phyloP scores from a whole-genome alignment of 2,113 vertebrate species.

The Eudorcas thomsonii region DNA sequence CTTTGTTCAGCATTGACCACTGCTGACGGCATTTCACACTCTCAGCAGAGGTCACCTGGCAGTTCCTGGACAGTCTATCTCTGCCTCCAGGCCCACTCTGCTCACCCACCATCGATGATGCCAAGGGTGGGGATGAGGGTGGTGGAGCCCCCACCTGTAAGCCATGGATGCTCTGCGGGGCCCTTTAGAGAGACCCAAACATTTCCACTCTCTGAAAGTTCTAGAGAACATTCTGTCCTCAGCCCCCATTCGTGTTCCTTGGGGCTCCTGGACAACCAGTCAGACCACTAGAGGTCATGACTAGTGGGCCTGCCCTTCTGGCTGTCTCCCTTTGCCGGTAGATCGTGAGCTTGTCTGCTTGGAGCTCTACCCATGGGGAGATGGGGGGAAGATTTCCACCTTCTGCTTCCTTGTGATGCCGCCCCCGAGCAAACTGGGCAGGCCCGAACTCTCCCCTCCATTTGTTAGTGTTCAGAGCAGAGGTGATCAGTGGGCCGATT shows the following conservation, averaged over 20 bases:
- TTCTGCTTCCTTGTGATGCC: accelerated
- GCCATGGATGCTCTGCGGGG: accelerated
- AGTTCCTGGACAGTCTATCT: accelerated
- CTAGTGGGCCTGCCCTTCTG: not conserved
- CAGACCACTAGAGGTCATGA: accelerated
- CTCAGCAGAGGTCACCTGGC: not conserved
- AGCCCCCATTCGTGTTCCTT: no score
- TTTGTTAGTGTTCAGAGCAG: accelerated
- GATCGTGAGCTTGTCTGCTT: accelerated
- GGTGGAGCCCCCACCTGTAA: not conserved
- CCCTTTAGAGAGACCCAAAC: not conserved
- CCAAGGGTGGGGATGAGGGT: accelerated
- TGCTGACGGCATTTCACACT: not conserved
- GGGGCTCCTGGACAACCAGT: not conserved
- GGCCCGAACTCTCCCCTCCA: accelerated
- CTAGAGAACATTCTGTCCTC: not conserved
- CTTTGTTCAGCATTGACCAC: accelerated
- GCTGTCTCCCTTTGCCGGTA: accelerated
- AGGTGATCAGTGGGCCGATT: accelerated
- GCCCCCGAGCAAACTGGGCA: accelerated
- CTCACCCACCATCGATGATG: accelerated
- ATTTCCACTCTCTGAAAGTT: not conserved
- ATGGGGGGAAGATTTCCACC: not conserved
- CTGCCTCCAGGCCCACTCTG: not conserved
- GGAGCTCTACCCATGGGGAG: not conserved